A percentile compares a stretch with the other conserved stretches of the same genome.
phyloP scores from a whole-genome alignment of 1,140 invertebrate species.

The Lamellibrachia luymesi region DNA sequence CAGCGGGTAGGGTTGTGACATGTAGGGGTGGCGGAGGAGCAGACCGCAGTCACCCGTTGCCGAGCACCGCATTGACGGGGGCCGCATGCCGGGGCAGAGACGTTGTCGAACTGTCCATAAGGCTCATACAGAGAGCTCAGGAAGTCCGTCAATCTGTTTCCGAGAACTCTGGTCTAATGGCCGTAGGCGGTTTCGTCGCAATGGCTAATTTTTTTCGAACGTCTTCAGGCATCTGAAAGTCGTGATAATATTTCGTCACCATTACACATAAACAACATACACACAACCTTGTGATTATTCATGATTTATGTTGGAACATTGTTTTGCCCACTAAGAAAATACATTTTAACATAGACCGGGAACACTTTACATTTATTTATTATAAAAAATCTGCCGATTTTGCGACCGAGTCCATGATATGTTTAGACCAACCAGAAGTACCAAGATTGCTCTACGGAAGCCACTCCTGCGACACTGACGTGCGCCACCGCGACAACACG shows the following conservation, averaged over 20 bases:
- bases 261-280: not conserved
- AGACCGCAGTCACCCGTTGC: conserved; percentile 38
- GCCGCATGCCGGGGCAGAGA: conserved; percentile 31
- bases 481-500: not conserved
- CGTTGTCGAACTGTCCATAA: not conserved
- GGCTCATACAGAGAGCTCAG: no score
- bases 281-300: not conserved
- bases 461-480: not conserved
- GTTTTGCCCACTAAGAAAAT: not conserved
- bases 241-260: not conserved
- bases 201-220: not conserved
- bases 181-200: not conserved
- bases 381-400: not conserved
- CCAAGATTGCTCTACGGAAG: not conserved
- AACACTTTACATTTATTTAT: not conserved
- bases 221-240: not conserved
- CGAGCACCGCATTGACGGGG: conserved; percentile 43
- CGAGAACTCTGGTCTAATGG: not conserved
- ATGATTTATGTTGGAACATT: not conserved
- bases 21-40: conserved; percentile 54
- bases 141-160: not conserved
- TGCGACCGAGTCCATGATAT: no score
- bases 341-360: not conserved
- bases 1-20: conserved; percentile 56
- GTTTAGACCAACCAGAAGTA: not conserved